Base-by-base conservation (phyloP, 2,113 vertebrate genomes). In the Vulpes vulpes region DNA sequence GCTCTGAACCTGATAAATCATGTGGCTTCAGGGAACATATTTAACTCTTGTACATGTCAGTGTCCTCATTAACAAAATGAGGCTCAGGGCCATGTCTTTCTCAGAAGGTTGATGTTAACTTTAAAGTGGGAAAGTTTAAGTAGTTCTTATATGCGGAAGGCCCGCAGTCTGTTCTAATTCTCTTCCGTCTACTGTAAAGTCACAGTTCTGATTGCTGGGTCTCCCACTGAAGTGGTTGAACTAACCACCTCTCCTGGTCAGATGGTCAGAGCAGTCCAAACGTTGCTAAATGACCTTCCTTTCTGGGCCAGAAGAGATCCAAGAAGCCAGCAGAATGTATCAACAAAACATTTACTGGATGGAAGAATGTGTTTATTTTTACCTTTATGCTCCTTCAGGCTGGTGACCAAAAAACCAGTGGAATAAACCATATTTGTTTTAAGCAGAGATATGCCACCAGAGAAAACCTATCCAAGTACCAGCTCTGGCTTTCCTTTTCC, bases 281-380 rank as follows among this genome's bases (percentile, higher is more conserved):
- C 1, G 65, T 49, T 43, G 62, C 19, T 74, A 88, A 82, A 60
- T 38, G 14, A 62, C 12, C 35, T 86, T 93, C n/a, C 4, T 74
- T 71, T 20, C 69, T 12, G 57, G 8, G 4, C 15, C 35, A 53
- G 53, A 73, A 74, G 35, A n/a, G 25, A 73, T 27, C 32, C 73
- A 79, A 78, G 87, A 89, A 64, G 22, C 1, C 20, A 43, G 67
- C 30, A 80, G 32, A 27, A 49, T 55, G 2, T 35, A 59, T 88
- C 32, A 83, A 2, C 5, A 60, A 49, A 64, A n/a, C 8, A 16
- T 11, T 84, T 67, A 57, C 17, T 85, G 71, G 38, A 85, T 73
- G 35, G 55, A 93, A 93, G 25, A 55, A 65, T 71, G 20, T 32
- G 20, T 55, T 91, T 59, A 89, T 35, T 90, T 96, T 86, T 84